These are phyloP conservation scores for Pimephales promelas DNA, from an alignment of 2,113 vertebrate genomes.

Conservation along the genomic window DNA sequence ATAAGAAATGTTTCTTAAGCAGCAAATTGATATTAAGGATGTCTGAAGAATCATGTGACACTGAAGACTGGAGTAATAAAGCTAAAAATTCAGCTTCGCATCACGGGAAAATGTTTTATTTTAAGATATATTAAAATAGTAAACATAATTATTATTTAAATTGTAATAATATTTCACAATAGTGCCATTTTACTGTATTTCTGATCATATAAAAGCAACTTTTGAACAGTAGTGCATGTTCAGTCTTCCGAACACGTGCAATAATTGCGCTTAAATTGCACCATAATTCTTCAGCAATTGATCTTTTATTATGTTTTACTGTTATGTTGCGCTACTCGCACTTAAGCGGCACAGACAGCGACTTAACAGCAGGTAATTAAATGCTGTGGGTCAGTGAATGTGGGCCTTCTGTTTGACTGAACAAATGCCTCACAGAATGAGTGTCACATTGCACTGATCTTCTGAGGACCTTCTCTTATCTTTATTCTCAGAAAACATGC, in stretches of 20 bases:
- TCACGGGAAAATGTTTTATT: too few species aligned
- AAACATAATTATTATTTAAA: not conserved
- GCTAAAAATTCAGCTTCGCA: too few species aligned
- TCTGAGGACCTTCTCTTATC: not conserved
- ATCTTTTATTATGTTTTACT: conserved; percentile 1
- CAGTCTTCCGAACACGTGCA: not conserved
- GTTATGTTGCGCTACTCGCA: not conserved
- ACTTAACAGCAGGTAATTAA: conserved; percentile 10
- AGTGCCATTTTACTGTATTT: not conserved
- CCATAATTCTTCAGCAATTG: not conserved
- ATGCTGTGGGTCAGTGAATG: not conserved
- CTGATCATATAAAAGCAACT: not conserved
- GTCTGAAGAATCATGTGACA: too few species aligned
- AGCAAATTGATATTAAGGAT: too few species aligned
- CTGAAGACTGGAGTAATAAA: too few species aligned
- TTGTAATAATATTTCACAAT: not conserved
- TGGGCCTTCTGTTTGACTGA: not conserved
- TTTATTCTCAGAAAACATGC: conserved; percentile 13
- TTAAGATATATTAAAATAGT: too few species aligned
- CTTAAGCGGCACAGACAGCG: not conserved
- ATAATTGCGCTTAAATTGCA: not conserved
- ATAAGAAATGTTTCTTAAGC: too few species aligned
- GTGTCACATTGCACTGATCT: not conserved
- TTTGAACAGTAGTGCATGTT: not conserved
- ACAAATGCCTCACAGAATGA: not conserved